Percentiles rank a stretch among this genome's conserved stretches.
phyloP scores from a whole-genome alignment of 2,797 vertebrate species.

The Gymnodraco acuticeps region DNA sequence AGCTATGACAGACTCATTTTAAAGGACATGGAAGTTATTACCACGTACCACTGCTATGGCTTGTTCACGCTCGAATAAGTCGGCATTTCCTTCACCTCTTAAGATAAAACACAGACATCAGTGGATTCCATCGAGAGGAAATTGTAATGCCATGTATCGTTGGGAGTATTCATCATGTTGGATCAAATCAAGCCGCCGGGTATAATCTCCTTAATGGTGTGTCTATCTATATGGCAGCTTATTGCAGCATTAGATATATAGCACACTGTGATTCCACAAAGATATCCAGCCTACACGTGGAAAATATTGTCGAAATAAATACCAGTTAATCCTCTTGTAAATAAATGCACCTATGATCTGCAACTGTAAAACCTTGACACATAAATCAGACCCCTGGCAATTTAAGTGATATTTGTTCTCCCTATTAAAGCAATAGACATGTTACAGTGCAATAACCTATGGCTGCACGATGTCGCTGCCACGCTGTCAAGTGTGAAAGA shows the following conservation, averaged over 20 bases:
- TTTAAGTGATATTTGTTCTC: slow-evolving; percentile 17
- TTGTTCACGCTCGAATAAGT: slow-evolving; percentile 81
- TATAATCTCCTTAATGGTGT: slow-evolving; percentile 76
- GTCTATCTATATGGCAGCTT: slow-evolving; percentile 66
- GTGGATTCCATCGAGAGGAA: slow-evolving; percentile 67
- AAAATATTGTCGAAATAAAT: slow-evolving; percentile 30
- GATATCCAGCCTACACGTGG: slow-evolving; percentile 36
- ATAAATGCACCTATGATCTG: slow-evolving; percentile 14
- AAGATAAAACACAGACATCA: slow-evolving; percentile 80
- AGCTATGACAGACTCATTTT: slow-evolving; percentile 79
- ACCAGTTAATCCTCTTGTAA: slow-evolving; percentile 32
- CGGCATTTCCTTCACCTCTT: slow-evolving; percentile 67
- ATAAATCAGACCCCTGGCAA: neutral
- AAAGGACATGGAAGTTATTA: slow-evolving; percentile 82
- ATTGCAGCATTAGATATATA: slow-evolving; percentile 53
- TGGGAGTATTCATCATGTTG: slow-evolving; percentile 71
- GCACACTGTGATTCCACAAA: slow-evolving; percentile 51
- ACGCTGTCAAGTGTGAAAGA: slow-evolving; percentile 68
- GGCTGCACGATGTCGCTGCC: slow-evolving; percentile 66
- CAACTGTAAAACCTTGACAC: neutral
- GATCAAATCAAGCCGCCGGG: slow-evolving; percentile 71
- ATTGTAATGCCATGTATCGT: slow-evolving; percentile 66
- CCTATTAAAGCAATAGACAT: slow-evolving; percentile 44
- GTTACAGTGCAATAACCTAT: slow-evolving; percentile 51
- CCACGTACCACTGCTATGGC: slow-evolving; percentile 64